Percentiles rank a stretch among this genome's conserved stretches.
These are phyloP conservation scores for Cynoglossus semilaevis DNA, from an alignment of 2,113 vertebrate species.

Conservation along the genomic window DNA sequence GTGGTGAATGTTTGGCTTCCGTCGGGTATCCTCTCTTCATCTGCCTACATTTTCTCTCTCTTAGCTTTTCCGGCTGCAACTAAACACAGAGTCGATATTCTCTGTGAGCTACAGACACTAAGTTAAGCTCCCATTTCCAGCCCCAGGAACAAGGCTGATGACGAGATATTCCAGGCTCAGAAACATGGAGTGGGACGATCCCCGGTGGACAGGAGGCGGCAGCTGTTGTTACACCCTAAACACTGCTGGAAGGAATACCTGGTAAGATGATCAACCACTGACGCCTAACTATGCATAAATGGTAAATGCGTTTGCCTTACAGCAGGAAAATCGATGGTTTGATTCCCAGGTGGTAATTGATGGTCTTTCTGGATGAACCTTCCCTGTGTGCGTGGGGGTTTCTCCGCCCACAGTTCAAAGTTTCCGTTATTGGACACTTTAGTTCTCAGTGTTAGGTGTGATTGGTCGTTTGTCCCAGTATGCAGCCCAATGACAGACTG, in stretches of 20 bases:
- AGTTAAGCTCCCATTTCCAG: conserved; percentile 21
- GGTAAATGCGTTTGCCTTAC: too few relatives aligned
- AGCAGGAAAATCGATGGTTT: too few relatives aligned
- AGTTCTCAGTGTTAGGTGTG: too few relatives aligned
- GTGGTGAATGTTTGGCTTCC: conserved; percentile 10
- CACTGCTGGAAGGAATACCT: conserved; percentile 11
- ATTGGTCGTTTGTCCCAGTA: too few relatives aligned
- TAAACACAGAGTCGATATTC: conserved; percentile 50
- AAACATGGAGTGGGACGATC: not conserved
- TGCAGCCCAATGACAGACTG: too few relatives aligned
- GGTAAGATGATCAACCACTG: too few relatives aligned
- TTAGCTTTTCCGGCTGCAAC: conserved; percentile 23
- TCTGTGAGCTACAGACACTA: conserved; percentile 14
- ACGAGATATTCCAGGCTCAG: conserved; percentile 34
- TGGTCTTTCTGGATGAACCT: too few relatives aligned
- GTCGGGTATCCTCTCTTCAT: conserved; percentile 17
- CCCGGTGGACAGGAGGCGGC: conserved; percentile 28
- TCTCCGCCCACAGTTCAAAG: too few relatives aligned
- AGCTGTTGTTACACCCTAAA: conserved; percentile 30
- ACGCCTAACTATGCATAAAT: too few relatives aligned
- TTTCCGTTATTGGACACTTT: too few relatives aligned
- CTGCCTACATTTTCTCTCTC: not conserved
- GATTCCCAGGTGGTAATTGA: too few relatives aligned
- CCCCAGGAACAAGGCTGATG: conserved; percentile 1
- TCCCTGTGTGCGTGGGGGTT: too few relatives aligned